A percentile compares a stretch with the other conserved stretches of the same genome.
These are phyloP conservation scores for Champsocephalus gunnari DNA, from an alignment of 2,797 vertebrate species.

Conservation along the genomic window DNA sequence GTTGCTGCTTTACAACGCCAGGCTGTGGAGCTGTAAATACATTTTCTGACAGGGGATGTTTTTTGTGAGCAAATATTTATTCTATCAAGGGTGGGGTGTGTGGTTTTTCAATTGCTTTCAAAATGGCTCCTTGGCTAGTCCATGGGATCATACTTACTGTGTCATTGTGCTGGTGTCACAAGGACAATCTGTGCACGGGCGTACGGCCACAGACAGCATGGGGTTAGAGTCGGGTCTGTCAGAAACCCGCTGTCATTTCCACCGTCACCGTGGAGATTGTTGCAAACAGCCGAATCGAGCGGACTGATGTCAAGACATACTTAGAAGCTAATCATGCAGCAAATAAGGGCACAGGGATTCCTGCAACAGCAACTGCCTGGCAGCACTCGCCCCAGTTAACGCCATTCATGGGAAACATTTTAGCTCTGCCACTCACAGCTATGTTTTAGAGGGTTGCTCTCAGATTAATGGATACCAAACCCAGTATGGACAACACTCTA, in stretches of 20 bases:
- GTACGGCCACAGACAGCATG: conserved; percentile 58
- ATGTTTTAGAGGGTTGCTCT: conserved; percentile 41
- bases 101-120: conserved; percentile 45
- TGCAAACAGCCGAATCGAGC: conserved; percentile 61
- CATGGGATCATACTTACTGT: conserved; percentile 37
- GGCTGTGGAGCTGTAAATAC: conserved; percentile 51
- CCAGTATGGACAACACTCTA: conserved; percentile 25
- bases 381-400: conserved; percentile 56
- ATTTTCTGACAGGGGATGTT: conserved; percentile 43
- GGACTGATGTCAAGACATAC: conserved; percentile 79
- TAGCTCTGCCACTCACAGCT: conserved; percentile 63
- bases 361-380: conserved; percentile 65
- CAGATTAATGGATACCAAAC: conserved; percentile 54
- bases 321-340: conserved; percentile 82
- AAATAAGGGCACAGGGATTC: conserved; percentile 74
- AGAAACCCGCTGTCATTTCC: conserved; percentile 72
- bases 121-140: conserved; percentile 56
- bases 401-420: conserved; percentile 71
- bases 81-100: conserved; percentile 33
- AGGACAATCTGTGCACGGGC: conserved; percentile 67
- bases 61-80: conserved; percentile 61
- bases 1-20: conserved; percentile 47
- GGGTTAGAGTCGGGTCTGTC: conserved; percentile 68
- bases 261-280: conserved; percentile 59
- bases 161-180: conserved; percentile 58